Evolutionary conservation across 2,797 vertebrate genomes (phyloP).

Genomic region (Cottoperca gobio): DNA sequence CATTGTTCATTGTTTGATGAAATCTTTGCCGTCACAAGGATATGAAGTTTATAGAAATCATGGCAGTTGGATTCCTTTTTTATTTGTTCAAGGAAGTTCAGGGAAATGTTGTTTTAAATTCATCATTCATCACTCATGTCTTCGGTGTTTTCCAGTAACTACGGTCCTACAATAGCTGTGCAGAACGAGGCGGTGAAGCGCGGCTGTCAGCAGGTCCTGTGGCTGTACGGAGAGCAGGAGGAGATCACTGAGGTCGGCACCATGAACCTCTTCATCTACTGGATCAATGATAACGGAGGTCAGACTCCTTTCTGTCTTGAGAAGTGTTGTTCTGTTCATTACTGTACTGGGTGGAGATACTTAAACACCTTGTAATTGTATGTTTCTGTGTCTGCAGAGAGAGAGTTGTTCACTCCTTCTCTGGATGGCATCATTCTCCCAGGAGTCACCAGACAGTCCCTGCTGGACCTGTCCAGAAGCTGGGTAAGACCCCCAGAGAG

Average conservation of each 20-base stretch:
- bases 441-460: conserved; percentile 90
- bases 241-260: conserved; percentile 94
- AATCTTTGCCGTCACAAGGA: not conserved
- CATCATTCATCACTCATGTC: no score
- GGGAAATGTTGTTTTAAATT: no score
- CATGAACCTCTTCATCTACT: conserved; percentile 96
- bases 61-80: not conserved
- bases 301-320: conserved; percentile 18
- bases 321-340: not conserved
- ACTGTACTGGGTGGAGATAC: not conserved
- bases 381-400: conserved; percentile 75
- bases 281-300: conserved; percentile 90
- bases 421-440: conserved; percentile 92
- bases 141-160: conserved; percentile 90
- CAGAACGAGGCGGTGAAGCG: conserved; percentile 85
- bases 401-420: conserved; percentile 89
- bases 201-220: conserved; percentile 93
- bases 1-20: conserved; percentile 7
- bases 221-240: conserved; percentile 89
- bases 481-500: conserved; percentile 83
- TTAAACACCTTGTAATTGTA: not conserved
- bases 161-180: conserved; percentile 90
- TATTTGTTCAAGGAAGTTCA: not conserved
- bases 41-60: not conserved
- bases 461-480: conserved; percentile 88